Base-by-base conservation (phyloP, 2,888 invertebrate species). In the Lasius platythorax region DNA sequence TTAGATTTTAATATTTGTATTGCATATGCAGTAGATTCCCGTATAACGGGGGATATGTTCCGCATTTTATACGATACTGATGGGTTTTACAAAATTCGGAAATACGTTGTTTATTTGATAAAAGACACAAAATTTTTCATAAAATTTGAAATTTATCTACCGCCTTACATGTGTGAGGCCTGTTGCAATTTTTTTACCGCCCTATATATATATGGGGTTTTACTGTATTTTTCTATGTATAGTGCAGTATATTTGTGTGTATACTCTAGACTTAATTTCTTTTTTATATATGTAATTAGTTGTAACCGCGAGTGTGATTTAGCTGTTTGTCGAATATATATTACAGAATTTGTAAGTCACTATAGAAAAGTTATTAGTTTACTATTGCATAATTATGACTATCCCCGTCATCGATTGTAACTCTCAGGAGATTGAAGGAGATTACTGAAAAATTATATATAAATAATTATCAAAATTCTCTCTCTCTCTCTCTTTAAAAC, bases 381-480 rank as follows among this genome's bases (percentile, higher is more conserved):
- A 37, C 8, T 6, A 37, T 28, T 70, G 11, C 61, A 61, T 68
- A 33, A 70, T 11, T 61, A 11, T 70, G 33, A 61, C 1, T 68
- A 40, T 78, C 30, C 5, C 33, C 11, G 12, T 8, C 23, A 12
- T 72, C 46, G 28, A 37, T 61, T 72, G 61, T 53, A 58, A 70
- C 30, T 61, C 6, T 72, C 61, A 33, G 15, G 28, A 46, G 15
- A 33, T 46, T 43, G n/a, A 46, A 72, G 23, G 23, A 61, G 37
- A 61, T 61, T 1, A 46, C 61, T 79, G 46, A 9, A 66, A 68
- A 61, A 72, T 72, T 4, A 78, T 79, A 43, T 46, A 79, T 72
- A 79, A 72, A 79, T 72, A 53, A 72, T 70, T 46, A 72, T 61
- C 15, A 46, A 70, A 70, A 61, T 40, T 9, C 28, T 53, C 28